Base-by-base conservation (phyloP, 2,888 invertebrate genomes). In the Eupithecia tripunctaria region DNA sequence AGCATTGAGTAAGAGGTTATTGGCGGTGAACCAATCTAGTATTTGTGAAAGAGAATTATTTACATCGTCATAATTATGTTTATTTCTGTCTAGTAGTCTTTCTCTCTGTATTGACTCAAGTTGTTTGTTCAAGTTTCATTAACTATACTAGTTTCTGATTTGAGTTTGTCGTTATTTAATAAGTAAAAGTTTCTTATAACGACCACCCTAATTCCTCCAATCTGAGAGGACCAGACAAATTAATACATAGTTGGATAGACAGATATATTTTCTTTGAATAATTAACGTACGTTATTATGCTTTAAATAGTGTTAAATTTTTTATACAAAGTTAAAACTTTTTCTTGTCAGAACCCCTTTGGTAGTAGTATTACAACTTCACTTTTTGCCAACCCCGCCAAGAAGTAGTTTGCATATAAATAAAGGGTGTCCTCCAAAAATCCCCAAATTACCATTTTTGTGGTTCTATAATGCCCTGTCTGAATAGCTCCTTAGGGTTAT, bases 401-500 rank as follows among this genome's bases (percentile, higher is more conserved):
- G n/a, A 47, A 56, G 56, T 56, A 56, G 25, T 56, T 60, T 60
- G 27, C 60, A 60, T 60, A 60, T 29, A 7, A 29, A 60, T 29
- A 18, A 60, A 60, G 15, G 29, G 6, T 29, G 29, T 60, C 60
- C 60, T 29, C 29, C 15, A 60, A 60, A 60, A 29, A 36, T 36
- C 29, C 29, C 63, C 32, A 36, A 51, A 56, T 29, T 60, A 60
- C 63, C 63, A 63, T 63, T 63, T 32, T 67, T 21, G n/a, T 21
- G 56, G 63, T 47, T 63, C n/a, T n/a, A 66, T 71, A 66, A 47
- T 68, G 56, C n/a, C 36, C 18, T 32, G 41, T 71, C 71, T 67
- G 25, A 43, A 63, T 7, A 67, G n/a, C 41, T 36, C 74, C 63
- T 74, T 75, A 74, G 71, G 78, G 80, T 81, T 81, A 80, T 82